Evolutionary conservation across 2,113 vertebrate species (phyloP).

Genomic region (Hemicordylus capensis): DNA sequence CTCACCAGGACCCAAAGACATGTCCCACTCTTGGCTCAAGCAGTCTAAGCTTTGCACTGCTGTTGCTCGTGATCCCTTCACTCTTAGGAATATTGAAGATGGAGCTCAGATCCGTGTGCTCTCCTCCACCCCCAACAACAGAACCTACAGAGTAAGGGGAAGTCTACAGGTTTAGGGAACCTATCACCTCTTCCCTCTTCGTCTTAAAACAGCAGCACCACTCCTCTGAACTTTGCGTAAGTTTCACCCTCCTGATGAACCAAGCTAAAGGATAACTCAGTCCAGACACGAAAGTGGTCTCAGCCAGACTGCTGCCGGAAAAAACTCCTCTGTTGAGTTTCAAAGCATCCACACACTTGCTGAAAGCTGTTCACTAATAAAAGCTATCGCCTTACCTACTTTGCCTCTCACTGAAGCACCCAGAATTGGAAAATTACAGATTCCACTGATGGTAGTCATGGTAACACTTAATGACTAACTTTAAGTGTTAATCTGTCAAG

Average conservation of each 20-base stretch:
- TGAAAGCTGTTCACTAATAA: not conserved
- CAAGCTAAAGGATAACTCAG: not conserved
- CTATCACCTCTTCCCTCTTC: not conserved
- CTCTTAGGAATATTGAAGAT: too few species aligned
- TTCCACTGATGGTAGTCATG: constrained; percentile 22
- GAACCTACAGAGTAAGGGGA: not conserved
- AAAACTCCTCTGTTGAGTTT: not conserved
- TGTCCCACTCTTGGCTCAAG: not conserved
- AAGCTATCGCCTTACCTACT: not conserved
- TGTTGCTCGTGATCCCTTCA: not conserved
- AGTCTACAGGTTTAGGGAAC: not conserved
- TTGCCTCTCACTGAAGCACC: constrained; percentile 5
- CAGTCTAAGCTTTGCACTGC: not conserved
- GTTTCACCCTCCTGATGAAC: not conserved
- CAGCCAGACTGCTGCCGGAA: constrained; percentile 15
- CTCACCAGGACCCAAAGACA: not conserved
- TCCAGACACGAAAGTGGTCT: not conserved
- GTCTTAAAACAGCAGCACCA: not conserved
- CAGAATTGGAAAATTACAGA: constrained; percentile 36
- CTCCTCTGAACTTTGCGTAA: not conserved
- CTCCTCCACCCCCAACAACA: not conserved
- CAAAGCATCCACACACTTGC: not conserved
- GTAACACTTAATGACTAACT: constrained; percentile 21
- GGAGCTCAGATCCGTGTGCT: too few species aligned
- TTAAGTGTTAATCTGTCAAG: not conserved